Conservation (phyloP, 1,140 invertebrate genomes). For the Macrosteles quadrilineatus region DNA sequence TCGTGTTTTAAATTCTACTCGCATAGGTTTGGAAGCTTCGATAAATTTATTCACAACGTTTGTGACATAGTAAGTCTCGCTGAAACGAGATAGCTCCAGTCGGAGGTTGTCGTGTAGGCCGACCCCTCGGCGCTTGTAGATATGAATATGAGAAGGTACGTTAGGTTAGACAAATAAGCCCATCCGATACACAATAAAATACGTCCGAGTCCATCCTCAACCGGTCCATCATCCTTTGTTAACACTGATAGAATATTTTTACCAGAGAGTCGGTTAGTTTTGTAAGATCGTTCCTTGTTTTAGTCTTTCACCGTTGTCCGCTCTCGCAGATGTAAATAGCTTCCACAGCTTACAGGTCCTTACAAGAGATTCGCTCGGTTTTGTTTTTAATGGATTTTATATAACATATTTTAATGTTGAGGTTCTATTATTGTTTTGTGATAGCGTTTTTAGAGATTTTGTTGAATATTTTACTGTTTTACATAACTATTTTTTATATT, state of each 20-base stretch:
- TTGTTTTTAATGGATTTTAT: not conserved
- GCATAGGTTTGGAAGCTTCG: constrained; percentile 11
- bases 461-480: not conserved
- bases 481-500: not conserved
- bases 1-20: constrained; percentile 12
- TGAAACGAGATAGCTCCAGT: not conserved
- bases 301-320: too few species aligned
- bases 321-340: too few species aligned
- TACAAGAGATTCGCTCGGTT: not conserved
- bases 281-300: too few species aligned
- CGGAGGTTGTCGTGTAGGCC: not conserved
- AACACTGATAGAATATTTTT: too few species aligned
- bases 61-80: constrained; percentile 7
- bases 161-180: constrained; percentile 13
- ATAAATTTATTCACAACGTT: constrained; percentile 19
- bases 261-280: too few species aligned
- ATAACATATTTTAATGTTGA: not conserved
- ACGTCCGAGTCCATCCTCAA: constrained; percentile 12
- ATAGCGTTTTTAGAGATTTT: not conserved
- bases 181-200: constrained; percentile 21
- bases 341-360: constrained; percentile 1
- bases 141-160: not conserved
- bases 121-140: not conserved
- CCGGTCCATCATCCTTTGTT: too few species aligned
- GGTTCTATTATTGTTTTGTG: not conserved